A percentile compares a stretch with the other conserved stretches of the same genome.
These are phyloP conservation scores for Sycophila sp. DNA, from an alignment of 1,140 invertebrate species.

Conservation along the genomic window DNA sequence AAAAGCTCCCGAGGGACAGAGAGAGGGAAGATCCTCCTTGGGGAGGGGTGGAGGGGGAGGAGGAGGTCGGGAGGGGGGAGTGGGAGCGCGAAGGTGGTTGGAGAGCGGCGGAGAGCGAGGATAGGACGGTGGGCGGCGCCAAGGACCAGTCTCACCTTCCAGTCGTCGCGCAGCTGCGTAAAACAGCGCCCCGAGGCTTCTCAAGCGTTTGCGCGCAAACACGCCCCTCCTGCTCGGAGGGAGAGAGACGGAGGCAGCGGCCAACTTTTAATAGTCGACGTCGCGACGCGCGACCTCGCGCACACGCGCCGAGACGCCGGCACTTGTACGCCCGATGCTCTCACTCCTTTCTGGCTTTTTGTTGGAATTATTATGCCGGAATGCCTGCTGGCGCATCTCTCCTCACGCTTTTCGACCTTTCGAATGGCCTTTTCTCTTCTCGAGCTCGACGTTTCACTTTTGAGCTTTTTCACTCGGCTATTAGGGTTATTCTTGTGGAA, in stretches of 20 bases:
- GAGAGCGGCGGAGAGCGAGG: constrained; percentile 44
- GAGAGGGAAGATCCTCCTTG: constrained; percentile 24
- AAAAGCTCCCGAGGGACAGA: background rate
- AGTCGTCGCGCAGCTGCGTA: constrained; percentile 25
- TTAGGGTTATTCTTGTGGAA: too few species aligned
- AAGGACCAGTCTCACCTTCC: constrained; percentile 40
- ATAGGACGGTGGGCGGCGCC: constrained; percentile 62
- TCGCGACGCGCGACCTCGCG: constrained; percentile 14
- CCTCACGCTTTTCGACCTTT: too few species aligned
- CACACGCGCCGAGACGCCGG: background rate
- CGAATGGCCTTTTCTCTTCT: too few species aligned
- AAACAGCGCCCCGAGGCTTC: background rate
- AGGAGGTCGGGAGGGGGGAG: constrained; percentile 32
- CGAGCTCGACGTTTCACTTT: too few species aligned
- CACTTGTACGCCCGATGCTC: too few species aligned
- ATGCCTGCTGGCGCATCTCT: too few species aligned
- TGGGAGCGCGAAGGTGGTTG: constrained; percentile 39
- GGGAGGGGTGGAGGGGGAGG: constrained; percentile 40
- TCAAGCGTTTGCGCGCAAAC: background rate
- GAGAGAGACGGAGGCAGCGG: background rate
- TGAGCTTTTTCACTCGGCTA: too few species aligned
- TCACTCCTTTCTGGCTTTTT: too few species aligned
- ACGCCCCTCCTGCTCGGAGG: constrained; percentile 9
- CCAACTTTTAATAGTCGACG: constrained; percentile 28
- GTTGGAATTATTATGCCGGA: too few species aligned